A percentile compares a stretch with the other conserved stretches of the same genome.
Conservation (phyloP, 1,140 invertebrate species). For the Episyrphus balteatus region DNA sequence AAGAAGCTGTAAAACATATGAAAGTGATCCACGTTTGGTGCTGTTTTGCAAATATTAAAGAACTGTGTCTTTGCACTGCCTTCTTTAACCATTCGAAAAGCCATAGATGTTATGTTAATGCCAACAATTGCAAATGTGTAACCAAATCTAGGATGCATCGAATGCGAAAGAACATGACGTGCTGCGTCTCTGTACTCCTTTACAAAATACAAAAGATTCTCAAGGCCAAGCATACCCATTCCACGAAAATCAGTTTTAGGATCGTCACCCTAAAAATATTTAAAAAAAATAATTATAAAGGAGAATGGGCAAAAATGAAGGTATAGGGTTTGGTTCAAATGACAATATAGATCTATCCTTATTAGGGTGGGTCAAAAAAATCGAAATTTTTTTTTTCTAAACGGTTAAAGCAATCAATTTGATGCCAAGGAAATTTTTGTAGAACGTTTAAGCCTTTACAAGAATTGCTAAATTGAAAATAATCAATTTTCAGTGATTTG, state of each 20-base stretch:
- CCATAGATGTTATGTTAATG: constrained; percentile 91
- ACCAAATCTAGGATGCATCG: constrained; percentile 77
- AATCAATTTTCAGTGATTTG: no score
- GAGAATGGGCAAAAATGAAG: no score
- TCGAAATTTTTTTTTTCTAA: no score
- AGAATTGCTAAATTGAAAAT: no score
- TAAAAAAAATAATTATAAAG: constrained; percentile 5
- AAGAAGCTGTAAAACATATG: constrained; percentile 91
- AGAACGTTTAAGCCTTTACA: no score
- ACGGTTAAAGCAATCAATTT: no score
- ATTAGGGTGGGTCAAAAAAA: no score
- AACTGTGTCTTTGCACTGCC: constrained; percentile 83
- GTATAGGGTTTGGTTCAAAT: no score
- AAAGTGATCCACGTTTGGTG: constrained; percentile 66
- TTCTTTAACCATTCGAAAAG: constrained; percentile 65
- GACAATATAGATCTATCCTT: no score
- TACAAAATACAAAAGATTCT: constrained; percentile 86
- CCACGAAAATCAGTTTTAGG: constrained; percentile 96
- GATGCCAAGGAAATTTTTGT: no score
- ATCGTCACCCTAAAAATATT: constrained; percentile 74
- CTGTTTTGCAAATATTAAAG: constrained; percentile 67
- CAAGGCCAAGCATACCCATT: constrained; percentile 90
- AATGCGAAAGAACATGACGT: constrained; percentile 73
- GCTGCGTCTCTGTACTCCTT: constrained; percentile 67
- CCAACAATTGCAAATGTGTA: constrained; percentile 83